These are phyloP conservation scores for Anthonomus grandis DNA, from an alignment of 1,140 invertebrate genomes.

Conservation along the genomic window DNA sequence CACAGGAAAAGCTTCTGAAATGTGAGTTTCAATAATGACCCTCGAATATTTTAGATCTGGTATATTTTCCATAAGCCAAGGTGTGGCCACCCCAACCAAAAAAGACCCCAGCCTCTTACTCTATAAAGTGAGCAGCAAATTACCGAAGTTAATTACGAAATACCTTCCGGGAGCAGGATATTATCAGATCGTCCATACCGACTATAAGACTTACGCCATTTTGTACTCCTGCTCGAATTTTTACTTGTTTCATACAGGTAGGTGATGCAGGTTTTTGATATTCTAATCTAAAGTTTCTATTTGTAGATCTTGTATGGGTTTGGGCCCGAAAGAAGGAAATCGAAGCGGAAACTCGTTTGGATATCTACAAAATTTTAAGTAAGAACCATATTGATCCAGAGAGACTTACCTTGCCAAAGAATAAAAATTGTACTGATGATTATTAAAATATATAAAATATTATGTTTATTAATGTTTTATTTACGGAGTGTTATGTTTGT, in stretches of 20 bases:
- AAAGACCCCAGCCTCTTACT: slow-evolving; percentile 53
- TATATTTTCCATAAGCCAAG: slow-evolving; percentile 48
- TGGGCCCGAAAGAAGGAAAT: slow-evolving; percentile 59
- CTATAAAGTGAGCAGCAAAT: slow-evolving; percentile 57
- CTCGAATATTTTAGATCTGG: slow-evolving; percentile 56
- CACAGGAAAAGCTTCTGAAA: too few relatives aligned
- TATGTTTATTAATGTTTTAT: too few relatives aligned
- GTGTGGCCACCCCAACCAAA: slow-evolving; percentile 52
- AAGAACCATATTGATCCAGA: slow-evolving; percentile 58
- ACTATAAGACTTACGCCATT: slow-evolving; percentile 67
- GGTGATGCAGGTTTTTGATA: neutral
- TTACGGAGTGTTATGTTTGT: neutral
- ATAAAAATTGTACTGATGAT: slow-evolving; percentile 56
- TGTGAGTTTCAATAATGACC: too few relatives aligned
- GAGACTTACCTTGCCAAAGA: slow-evolving; percentile 61
- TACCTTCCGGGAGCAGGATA: slow-evolving; percentile 63
- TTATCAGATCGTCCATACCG: slow-evolving; percentile 67
- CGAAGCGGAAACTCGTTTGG: slow-evolving; percentile 53
- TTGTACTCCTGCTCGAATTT: slow-evolving; percentile 68
- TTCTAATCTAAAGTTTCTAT: neutral
- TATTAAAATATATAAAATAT: too few relatives aligned
- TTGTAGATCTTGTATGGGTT: slow-evolving; percentile 62
- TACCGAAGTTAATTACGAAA: slow-evolving; percentile 61
- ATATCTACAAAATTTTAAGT: slow-evolving; percentile 58
- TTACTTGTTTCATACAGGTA: slow-evolving; percentile 58